Evolutionary conservation across 2,797 vertebrate species (phyloP), one percentile per base, ranked within the genome.

Genomic region (Paratrypauchen microcephalus): DNA sequence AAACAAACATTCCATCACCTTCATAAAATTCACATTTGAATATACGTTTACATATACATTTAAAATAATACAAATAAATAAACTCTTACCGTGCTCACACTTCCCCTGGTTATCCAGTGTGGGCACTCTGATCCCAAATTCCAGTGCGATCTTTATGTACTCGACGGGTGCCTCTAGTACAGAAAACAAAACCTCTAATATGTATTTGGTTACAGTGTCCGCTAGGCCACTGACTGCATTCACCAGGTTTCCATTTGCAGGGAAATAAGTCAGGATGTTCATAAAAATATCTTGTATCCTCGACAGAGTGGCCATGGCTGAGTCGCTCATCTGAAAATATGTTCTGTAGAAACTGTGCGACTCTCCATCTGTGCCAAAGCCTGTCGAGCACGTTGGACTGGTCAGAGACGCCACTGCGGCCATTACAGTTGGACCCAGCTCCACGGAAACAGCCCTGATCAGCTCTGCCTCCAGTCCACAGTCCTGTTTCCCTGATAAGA

Each of bases 31-130:
- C 5, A 32, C 23, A 48, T 64, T 48, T 18, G 8, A 16, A 4
- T 21, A 39, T 1, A 21, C 3, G 23, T 39, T 9, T 12, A n/a
- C 6, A 8, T 36, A 39, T 0, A 6, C 3, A 39, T 13, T 1
- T 12, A n/a, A 39, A 16, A 23, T 39, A 16, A 23, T 30, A 30
- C 2, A 30, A 41, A 9, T 48, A 1, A 30, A 15, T 0, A 3
- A 21, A 5, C 4, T 11, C 39, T 75, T 71, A 94, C 94, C 92
- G 92, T 94, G 90, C n/a, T 80, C 71, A 74, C 94, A 95, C 45
- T 79, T 83, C 15, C 88, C 86, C 21, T 19, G 63, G 73, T 69
- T 64, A 13, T 92, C 84, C 69, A 93, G 62, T 41, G 79, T 79
- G 4, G 94, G 92, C 23, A 89, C 58, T 62, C 79, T 69, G 8